phyloP scores from a whole-genome alignment of 2,888 invertebrate genomes.

The Cynaeus angustus region DNA sequence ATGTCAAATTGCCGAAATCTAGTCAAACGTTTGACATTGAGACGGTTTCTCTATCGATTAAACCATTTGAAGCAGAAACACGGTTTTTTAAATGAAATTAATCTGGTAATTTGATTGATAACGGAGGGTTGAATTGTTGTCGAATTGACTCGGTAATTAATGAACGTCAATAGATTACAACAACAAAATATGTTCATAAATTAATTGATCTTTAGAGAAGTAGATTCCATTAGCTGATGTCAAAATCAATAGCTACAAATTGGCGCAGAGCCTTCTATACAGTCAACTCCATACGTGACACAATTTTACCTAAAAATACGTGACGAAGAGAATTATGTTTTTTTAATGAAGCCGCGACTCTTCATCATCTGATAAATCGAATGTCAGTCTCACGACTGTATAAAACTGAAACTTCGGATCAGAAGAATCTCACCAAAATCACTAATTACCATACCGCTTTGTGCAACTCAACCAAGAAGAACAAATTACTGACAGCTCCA shows the following conservation, averaged over 20 bases:
- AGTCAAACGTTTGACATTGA: conserved; percentile 33
- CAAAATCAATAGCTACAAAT: conserved; percentile 49
- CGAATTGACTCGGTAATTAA: conserved; percentile 41
- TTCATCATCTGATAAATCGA: conserved; percentile 1
- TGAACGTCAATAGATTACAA: conserved; percentile 39
- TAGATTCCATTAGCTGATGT: conserved; percentile 47
- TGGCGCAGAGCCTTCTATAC: conserved; percentile 41
- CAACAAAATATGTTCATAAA: conserved; percentile 44
- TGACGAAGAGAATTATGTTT: conserved; percentile 13
- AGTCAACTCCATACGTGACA: conserved; percentile 37
- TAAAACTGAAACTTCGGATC: neutral
- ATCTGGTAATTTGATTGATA: conserved; percentile 28
- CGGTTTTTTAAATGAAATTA: conserved; percentile 18
- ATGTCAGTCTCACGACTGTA: conserved; percentile 6
- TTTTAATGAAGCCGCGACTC: conserved; percentile 22
- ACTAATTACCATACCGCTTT: conserved; percentile 21
- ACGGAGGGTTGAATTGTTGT: conserved; percentile 14
- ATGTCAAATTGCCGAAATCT: conserved; percentile 45
- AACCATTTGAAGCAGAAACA: conserved; percentile 25
- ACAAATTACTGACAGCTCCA: conserved; percentile 29
- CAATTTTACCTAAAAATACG: conserved; percentile 27
- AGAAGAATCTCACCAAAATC: conserved; percentile 15
- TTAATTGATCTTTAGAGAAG: conserved; percentile 48
- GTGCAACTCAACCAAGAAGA: conserved; percentile 18
- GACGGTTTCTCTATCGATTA: conserved; percentile 40